Evolutionary conservation across 2,113 vertebrate species (phyloP).

Genomic region (Dinomys branickii): DNA sequence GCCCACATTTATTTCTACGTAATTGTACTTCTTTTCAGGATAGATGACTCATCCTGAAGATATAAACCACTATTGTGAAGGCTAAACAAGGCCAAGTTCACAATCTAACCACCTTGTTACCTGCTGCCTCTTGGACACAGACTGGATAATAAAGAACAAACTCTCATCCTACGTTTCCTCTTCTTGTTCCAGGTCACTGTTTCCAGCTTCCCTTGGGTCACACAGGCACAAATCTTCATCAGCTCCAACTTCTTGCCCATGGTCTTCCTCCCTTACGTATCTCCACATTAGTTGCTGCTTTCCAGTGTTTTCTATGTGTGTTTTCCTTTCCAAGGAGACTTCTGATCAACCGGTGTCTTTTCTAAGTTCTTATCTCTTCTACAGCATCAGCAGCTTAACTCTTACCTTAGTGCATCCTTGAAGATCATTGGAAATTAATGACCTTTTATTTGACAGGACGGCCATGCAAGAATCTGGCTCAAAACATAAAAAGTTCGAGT

Average conservation of each 20-base stretch:
- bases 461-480: background rate
- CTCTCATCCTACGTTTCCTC: accelerated
- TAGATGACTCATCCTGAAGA: background rate
- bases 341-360: accelerated
- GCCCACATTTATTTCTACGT: accelerated
- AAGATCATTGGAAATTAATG: background rate
- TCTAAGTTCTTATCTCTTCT: accelerated
- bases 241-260: accelerated
- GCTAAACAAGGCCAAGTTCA: background rate
- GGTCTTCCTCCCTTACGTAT: accelerated
- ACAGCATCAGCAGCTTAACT: accelerated
- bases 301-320: accelerated
- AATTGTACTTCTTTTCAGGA: background rate
- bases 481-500: background rate
- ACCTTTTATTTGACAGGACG: accelerated
- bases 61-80: accelerated
- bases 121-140: accelerated
- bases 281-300: accelerated
- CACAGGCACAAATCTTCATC: accelerated
- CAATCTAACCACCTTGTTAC: accelerated
- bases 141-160: accelerated
- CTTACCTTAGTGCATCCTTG: background rate
- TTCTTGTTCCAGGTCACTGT: background rate
- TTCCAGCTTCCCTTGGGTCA: background rate
- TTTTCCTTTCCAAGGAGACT: background rate